These are phyloP conservation scores for Fistularia commersonii DNA, from an alignment of 2,797 vertebrate genomes.

Conservation along the genomic window DNA sequence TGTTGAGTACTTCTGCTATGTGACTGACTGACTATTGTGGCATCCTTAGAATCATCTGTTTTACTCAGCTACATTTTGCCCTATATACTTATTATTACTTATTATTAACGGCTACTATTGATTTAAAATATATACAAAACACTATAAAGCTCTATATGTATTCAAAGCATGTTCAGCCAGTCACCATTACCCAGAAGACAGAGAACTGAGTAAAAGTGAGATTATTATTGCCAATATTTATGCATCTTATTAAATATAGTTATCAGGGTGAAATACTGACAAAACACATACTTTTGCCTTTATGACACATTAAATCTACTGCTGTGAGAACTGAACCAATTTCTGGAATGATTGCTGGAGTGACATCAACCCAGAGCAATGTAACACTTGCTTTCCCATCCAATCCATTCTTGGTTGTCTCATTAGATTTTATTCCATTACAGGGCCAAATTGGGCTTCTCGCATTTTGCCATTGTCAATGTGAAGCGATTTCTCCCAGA, in stretches of 20 bases:
- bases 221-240: conserved; percentile 25
- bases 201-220: conserved; percentile 5
- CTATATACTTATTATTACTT: neutral
- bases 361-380: conserved; percentile 42
- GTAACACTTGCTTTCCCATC: conserved; percentile 29
- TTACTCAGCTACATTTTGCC: neutral
- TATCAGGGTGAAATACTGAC: conserved; percentile 23
- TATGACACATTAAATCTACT: conserved; percentile 31
- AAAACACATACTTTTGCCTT: conserved; percentile 19
- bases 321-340: conserved; percentile 32
- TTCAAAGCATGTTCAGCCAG: neutral
- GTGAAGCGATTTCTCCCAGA: conserved; percentile 49
- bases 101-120: too few species aligned
- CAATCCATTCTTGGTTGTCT: conserved; percentile 53
- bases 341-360: conserved; percentile 44
- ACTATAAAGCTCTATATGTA: neutral
- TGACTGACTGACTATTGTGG: neutral
- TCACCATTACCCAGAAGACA: neutral
- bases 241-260: conserved; percentile 27
- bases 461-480: conserved; percentile 54
- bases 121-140: too few species aligned
- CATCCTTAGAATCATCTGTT: neutral
- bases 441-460: conserved; percentile 45
- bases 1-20: too few species aligned
- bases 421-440: conserved; percentile 62